Base-by-base conservation (phyloP, 1,140 invertebrate species). In the Drosophila nigrodunni region DNA sequence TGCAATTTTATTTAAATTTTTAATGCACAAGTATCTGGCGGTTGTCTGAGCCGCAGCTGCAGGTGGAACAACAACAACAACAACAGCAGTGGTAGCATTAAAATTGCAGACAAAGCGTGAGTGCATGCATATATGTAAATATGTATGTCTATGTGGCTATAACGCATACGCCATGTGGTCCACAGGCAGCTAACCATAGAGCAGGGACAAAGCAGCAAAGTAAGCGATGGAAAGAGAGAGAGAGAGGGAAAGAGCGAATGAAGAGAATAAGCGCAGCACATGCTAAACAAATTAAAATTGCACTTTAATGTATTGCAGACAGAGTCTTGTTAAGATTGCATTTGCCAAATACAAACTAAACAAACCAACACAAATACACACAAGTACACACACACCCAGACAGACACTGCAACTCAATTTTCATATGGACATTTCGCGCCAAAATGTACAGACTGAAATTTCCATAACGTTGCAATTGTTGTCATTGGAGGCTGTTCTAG, bases 241-340 rank as follows among this genome's bases (percentile, higher is more conserved):
- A 39, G 2, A 43, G 25, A 13, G 54, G 30, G 39, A 39, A 7
- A 25, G 60, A 39, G 59, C 13, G 37, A 18, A 30, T 30, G 35
- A 11, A 50, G 25, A 41, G 47, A 34, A 52, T 41, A 49, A 58
- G 65, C 18, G 69, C 71, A 73, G 58, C 66, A 73, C 65, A 52
- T 88, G 77, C 85, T 80, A 89, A 88, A 78, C 80, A 88, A 88
- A 88, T 88, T 88, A 88, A 89, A 88, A 88, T 88, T 80, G 74
- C 74, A 89, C 83, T 81, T 89, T 89, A 89, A 88, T 89, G 85
- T 80, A 87, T 87, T 88, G 65, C 65, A 70, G 74, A 30, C 47
- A 74, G 58, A 71, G 77, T 60, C 76, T 72, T 61, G 74, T 73
- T 83, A 82, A 82, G 80, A 87, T 80, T 87, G 77, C 83, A 77